A percentile compares a stretch with the other conserved stretches of the same genome.
Evolutionary conservation across 2,888 invertebrate species (phyloP).

Genomic region (Andrena camellia): DNA sequence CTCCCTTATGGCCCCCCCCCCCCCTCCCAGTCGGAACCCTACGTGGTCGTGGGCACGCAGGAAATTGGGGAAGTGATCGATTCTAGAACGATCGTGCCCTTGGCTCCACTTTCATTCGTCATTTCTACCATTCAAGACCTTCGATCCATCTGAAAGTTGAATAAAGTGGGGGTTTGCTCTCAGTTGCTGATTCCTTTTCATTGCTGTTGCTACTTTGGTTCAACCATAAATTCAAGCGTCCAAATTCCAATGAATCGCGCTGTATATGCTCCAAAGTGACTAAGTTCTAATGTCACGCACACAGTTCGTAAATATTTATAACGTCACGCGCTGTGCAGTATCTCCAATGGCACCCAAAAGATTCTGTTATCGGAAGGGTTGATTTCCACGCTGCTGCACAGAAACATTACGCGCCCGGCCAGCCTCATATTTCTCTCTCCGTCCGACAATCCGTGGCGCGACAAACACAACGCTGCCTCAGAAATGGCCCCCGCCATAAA

Average conservation of each 20-base stretch:
- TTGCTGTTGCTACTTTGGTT: too few species aligned
- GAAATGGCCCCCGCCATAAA: constrained; percentile 31
- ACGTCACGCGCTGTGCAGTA: background rate
- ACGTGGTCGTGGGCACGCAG: background rate
- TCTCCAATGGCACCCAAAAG: background rate
- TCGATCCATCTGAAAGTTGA: background rate
- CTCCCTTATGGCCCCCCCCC: constrained; percentile 32
- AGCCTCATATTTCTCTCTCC: constrained; percentile 9
- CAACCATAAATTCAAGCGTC: too few species aligned
- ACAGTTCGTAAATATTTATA: background rate
- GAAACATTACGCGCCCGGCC: background rate
- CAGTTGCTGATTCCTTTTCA: too few species aligned
- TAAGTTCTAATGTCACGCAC: background rate
- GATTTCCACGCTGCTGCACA: background rate
- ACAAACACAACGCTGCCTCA: constrained; percentile 8
- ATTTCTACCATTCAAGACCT: background rate
- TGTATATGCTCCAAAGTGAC: background rate
- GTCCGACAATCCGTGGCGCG: background rate
- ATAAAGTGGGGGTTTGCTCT: too few species aligned
- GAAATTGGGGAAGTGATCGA: constrained; percentile 28
- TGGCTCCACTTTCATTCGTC: background rate
- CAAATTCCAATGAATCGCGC: background rate
- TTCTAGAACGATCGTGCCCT: background rate
- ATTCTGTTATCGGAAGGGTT: constrained; percentile 5
- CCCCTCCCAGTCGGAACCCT: background rate